phyloP scores from a whole-genome alignment of 2,797 vertebrate species.

The Periophthalmus magnuspinnatus region DNA sequence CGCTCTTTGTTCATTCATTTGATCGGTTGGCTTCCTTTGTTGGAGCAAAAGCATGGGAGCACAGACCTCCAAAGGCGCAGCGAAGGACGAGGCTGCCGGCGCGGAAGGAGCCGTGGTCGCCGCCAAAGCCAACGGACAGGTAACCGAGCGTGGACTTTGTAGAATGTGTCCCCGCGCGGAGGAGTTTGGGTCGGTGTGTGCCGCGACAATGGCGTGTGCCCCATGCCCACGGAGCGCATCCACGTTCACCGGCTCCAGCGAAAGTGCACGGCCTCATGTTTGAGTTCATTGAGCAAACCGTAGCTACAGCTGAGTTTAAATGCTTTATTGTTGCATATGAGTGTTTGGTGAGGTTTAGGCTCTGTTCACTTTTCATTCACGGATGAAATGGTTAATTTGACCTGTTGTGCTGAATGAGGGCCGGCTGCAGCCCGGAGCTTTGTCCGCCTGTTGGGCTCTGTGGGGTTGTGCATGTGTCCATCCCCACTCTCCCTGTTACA shows the following conservation, averaged over 20 bases:
- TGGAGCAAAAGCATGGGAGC: conserved; percentile 97
- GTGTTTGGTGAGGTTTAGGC: not conserved
- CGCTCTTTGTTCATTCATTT: conserved; percentile 96
- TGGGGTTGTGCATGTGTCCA: not conserved
- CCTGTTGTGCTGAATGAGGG: conserved; percentile 5
- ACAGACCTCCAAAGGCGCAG: conserved; percentile 97
- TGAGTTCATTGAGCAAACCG: not conserved
- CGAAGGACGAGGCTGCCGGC: conserved; percentile 86
- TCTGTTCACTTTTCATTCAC: conserved; percentile 1
- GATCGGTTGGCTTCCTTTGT: conserved; percentile 90
- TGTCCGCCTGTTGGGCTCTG: not conserved
- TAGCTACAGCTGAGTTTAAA: not conserved
- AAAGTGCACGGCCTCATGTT: conserved; percentile 70
- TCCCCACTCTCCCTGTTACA: not conserved
- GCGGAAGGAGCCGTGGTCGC: conserved; percentile 87
- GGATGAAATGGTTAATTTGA: not conserved
- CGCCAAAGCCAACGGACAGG: conserved; percentile 95
- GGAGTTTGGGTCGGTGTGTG: conserved; percentile 42
- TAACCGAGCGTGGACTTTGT: conserved; percentile 57
- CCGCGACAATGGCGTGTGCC: conserved; percentile 68
- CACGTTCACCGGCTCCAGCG: conserved; percentile 69
- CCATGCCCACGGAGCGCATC: conserved; percentile 60
- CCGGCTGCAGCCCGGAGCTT: not conserved
- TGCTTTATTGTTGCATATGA: not conserved
- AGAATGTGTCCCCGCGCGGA: conserved; percentile 13